Conservation (phyloP, 1,140 invertebrate genomes). For the Brachionus paranguensis region DNA sequence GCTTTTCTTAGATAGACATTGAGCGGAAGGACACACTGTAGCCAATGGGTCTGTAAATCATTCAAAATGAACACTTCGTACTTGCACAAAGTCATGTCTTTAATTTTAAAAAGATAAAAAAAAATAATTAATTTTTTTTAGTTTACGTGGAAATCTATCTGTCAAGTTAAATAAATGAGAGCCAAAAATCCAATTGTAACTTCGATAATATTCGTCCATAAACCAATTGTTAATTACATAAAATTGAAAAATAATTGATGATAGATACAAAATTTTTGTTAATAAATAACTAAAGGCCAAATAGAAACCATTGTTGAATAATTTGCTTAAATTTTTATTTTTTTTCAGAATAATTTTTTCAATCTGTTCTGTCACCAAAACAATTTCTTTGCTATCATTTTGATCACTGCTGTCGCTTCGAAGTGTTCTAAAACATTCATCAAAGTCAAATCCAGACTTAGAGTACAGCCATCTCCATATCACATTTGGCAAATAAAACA, state of each 20-base stretch:
- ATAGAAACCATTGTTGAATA: slow-evolving; percentile 4
- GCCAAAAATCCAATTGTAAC: neutral
- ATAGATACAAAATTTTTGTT: neutral
- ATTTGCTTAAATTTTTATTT: neutral
- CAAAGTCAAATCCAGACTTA: neutral
- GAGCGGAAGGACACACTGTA: slow-evolving; percentile 6
- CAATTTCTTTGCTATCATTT: neutral
- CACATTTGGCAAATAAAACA: slow-evolving; percentile 40
- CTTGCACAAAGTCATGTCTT: slow-evolving; percentile 21
- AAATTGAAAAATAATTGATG: neutral
- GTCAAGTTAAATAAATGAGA: neutral
- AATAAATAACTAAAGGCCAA: neutral
- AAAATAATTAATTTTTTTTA: neutral
- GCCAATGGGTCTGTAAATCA: slow-evolving; percentile 14
- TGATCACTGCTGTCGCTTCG: neutral
- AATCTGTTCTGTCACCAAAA: neutral
- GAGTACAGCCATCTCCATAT: slow-evolving; percentile 35
- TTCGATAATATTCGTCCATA: neutral
- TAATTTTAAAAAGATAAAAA: neutral
- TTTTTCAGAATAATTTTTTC: neutral
- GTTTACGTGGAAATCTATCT: slow-evolving; percentile 20
- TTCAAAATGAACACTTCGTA: neutral
- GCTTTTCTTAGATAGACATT: slow-evolving; percentile 19
- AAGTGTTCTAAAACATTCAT: neutral
- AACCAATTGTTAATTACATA: slow-evolving; percentile 7